phyloP scores from a whole-genome alignment of 2,113 vertebrate species.

The Notothenia coriiceps region DNA sequence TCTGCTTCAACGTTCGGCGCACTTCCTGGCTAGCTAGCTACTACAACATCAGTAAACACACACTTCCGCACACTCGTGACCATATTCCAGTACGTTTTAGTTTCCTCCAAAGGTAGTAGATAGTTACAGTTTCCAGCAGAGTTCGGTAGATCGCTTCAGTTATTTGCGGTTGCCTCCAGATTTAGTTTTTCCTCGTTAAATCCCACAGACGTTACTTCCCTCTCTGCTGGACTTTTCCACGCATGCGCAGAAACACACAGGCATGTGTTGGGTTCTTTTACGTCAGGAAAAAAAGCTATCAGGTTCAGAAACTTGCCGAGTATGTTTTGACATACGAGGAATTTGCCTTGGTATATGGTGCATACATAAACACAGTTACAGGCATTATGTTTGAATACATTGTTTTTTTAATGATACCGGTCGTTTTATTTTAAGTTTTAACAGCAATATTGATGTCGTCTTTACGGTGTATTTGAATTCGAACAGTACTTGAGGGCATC shows the following conservation, averaged over 20 bases:
- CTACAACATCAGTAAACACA: constrained; percentile 61
- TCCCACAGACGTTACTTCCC: constrained; percentile 28
- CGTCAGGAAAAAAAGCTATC: constrained; percentile 22
- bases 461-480: not conserved
- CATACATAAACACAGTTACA: no score
- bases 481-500: constrained; percentile 42
- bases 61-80: constrained; percentile 58
- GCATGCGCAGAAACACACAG: constrained; percentile 60
- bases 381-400: not conserved
- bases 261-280: constrained; percentile 54
- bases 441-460: not conserved
- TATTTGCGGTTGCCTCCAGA: not conserved
- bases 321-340: no score
- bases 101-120: not conserved
- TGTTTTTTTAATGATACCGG: not conserved
- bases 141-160: not conserved
- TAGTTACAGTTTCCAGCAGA: not conserved
- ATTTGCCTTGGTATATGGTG: no score
- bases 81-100: not conserved
- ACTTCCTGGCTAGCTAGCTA: constrained; percentile 51
- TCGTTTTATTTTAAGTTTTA: not conserved
- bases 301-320: no score
- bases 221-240: constrained; percentile 63
- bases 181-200: constrained; percentile 37
- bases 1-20: no score